Evolutionary conservation across 2,888 invertebrate species (phyloP), one percentile per base, ranked within the genome.

Genomic region (Eudasyphora cyanicolor): DNA sequence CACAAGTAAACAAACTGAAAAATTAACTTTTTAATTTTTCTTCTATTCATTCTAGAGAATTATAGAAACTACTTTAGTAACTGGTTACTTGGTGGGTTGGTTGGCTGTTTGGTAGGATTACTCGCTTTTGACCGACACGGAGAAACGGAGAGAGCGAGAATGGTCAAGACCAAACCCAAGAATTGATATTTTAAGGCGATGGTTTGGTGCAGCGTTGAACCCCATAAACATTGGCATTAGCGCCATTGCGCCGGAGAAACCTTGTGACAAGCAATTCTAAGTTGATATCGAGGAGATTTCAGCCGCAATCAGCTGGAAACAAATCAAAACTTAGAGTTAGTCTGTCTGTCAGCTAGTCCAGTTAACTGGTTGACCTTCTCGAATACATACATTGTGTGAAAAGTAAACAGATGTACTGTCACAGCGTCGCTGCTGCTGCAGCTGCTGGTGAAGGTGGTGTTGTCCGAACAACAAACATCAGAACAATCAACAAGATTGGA

Each of bases 331-430:
- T 10, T 8, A n/a, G 2, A 8, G 12, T 3, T 6, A 49, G 49
- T 4, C 6, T 14, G 12, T 2, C 24, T 27, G 14, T 14, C 6
- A 21, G 14, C 70, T 70, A 78, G 45, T 8, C 49, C 60, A 45
- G 24, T 54, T 19, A 73, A 83, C 79, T 19, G 29, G 82, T 74
- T 83, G 79, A 76, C 83, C 83, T 83, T 83, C 79, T 64, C 27
- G 7, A 17, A 51, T 49, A 57, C n/a, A n/a, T 45, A 3, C 17
- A 49, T 17, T 21, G 24, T 54, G n/a, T 19, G 27, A 24, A 57
- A 57, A 57, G 57, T 57, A 27, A 57, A 24, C 57, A 57, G 24
- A 57, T 57, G 27, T 10, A 57, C 0, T 27, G 57, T n/a, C n/a
- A n/a, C 27, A 49, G 32, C 8, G 32, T 8, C 32, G 8, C 32